Percentiles rank a stretch among this genome's conserved stretches.
These are phyloP conservation scores for Drosophila orena DNA, from an alignment of 1,140 invertebrate genomes.

Conservation along the genomic window DNA sequence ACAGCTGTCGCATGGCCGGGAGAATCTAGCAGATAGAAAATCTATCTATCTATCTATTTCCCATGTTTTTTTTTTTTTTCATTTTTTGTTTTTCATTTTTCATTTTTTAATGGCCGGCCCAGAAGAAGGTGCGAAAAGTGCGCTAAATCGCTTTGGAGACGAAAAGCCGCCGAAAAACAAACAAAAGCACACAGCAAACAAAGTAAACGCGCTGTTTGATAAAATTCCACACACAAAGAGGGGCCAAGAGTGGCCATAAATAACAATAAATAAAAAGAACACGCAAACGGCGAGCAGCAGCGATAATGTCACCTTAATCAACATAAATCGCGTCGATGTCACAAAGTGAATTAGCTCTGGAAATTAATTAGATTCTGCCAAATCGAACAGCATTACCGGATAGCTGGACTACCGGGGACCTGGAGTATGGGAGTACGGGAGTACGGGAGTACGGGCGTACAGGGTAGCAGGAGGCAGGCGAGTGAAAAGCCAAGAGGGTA, in stretches of 20 bases:
- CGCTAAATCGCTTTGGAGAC: constrained; percentile 65
- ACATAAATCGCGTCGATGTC: constrained; percentile 76
- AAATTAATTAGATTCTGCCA: constrained; percentile 77
- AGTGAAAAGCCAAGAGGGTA: neutral
- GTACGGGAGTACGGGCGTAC: too few species aligned
- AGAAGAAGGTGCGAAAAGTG: constrained; percentile 72
- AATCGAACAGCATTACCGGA: constrained; percentile 13
- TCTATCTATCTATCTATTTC: constrained; percentile 11
- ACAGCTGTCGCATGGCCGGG: constrained; percentile 74
- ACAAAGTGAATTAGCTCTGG: constrained; percentile 72
- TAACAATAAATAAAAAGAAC: constrained; percentile 68
- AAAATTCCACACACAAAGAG: constrained; percentile 58
- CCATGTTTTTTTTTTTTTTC: neutral
- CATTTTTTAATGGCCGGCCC: neutral
- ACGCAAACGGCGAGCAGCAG: constrained; percentile 36
- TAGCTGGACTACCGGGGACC: neutral
- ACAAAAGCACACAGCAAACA: constrained; percentile 29
- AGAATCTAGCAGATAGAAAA: constrained; percentile 21
- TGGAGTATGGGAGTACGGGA: neutral
- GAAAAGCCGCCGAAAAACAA: constrained; percentile 32
- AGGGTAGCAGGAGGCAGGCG: neutral
- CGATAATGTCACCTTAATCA: constrained; percentile 75
- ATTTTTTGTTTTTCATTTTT: constrained; percentile 10
- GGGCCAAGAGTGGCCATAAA: constrained; percentile 48
- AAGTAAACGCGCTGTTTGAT: constrained; percentile 43